Evolutionary conservation across 1,140 invertebrate species (phyloP).

Genomic region (Phthorimaea operculella): DNA sequence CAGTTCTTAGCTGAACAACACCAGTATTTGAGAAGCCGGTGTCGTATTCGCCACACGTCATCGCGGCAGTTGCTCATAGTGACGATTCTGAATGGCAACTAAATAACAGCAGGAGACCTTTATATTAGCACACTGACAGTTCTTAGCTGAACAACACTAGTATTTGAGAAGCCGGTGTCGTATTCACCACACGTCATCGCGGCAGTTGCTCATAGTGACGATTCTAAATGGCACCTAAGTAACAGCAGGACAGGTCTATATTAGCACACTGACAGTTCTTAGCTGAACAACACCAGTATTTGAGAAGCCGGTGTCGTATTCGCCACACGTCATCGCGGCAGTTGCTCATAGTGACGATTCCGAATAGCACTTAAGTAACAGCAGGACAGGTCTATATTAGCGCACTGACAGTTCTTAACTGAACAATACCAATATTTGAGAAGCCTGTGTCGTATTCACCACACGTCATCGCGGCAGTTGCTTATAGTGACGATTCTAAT

Average conservation of each 20-base stretch:
- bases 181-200: slow-evolving; percentile 2
- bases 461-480: slow-evolving; percentile 3
- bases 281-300: background rate
- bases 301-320: background rate
- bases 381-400: no score
- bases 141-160: background rate
- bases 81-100: no score
- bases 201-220: slow-evolving; percentile 3
- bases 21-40: background rate
- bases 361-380: no score
- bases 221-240: no score
- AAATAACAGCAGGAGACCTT: no score
- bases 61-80: slow-evolving; percentile 1
- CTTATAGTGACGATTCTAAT: no score
- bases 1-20: background rate
- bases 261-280: no score
- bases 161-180: background rate
- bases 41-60: slow-evolving; percentile 3
- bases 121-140: no score
- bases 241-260: no score
- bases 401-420: no score
- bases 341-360: no score
- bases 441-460: background rate
- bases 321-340: slow-evolving; percentile 1
- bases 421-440: background rate